A percentile compares a stretch with the other conserved stretches of the same genome.
phyloP scores from a whole-genome alignment of 2,797 vertebrate species.

The Margarornis squamiger region DNA sequence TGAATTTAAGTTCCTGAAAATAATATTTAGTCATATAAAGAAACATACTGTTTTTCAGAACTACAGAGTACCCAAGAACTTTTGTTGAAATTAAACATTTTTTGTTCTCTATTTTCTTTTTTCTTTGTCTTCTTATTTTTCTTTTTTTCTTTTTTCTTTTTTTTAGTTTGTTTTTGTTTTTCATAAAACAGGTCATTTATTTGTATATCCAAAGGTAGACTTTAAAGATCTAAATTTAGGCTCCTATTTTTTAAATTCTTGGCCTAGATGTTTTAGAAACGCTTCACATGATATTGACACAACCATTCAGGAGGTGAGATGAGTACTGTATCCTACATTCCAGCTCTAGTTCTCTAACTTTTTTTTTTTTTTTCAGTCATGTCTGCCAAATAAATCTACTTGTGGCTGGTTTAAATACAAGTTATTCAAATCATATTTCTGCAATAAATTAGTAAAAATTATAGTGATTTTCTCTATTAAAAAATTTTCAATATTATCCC shows the following conservation, averaged over 20 bases:
- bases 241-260: neutral
- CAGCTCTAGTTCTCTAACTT: neutral
- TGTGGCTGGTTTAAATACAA: neutral
- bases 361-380: neutral
- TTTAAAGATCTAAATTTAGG: neutral
- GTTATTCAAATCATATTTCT: neutral
- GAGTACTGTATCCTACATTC: neutral
- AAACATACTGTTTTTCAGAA: neutral
- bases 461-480: neutral
- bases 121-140: too few species aligned
- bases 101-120: neutral
- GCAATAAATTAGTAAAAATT: neutral
- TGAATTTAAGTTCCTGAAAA: neutral
- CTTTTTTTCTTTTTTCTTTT: neutral
- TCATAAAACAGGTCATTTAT: neutral
- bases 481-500: neutral
- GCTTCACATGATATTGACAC: neutral
- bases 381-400: neutral
- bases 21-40: neutral
- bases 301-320: neutral
- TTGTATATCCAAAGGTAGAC: neutral
- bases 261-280: neutral
- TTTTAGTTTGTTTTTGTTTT: neutral
- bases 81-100: neutral
- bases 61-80: neutral